These are phyloP conservation scores for Ceyx margarethae DNA, from an alignment of 2,113 vertebrate genomes.

Conservation along the genomic window DNA sequence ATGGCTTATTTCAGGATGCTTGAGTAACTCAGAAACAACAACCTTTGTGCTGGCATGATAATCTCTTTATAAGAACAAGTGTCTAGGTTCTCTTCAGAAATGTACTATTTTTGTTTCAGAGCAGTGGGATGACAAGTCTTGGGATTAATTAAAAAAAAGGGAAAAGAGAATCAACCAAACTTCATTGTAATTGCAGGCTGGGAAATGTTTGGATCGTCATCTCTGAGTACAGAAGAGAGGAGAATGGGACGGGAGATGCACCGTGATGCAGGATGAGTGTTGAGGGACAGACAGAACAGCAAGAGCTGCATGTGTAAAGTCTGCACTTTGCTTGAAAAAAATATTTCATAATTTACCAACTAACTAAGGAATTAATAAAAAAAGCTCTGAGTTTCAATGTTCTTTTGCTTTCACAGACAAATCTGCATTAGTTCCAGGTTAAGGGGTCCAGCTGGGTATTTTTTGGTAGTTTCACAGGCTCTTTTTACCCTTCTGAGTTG, in stretches of 20 bases:
- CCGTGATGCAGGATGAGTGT: neutral
- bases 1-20: constrained; percentile 72
- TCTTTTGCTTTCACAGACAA: neutral
- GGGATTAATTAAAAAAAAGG: neutral
- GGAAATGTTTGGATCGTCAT: neutral
- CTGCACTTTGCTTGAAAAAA: neutral
- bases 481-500: neutral
- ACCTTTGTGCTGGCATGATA: constrained; percentile 62
- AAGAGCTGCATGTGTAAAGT: neutral
- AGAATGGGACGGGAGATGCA: neutral
- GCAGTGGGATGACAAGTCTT: constrained; percentile 27
- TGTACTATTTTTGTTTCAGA: constrained; percentile 45
- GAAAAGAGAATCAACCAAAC: accelerated
- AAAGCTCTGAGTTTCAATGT: neutral
- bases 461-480: neutral
- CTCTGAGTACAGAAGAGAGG: neutral
- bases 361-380: neutral
- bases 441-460: neutral
- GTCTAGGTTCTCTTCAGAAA: constrained; percentile 33
- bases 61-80: constrained; percentile 56
- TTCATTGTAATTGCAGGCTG: neutral
- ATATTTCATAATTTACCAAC: neutral
- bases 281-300: neutral
- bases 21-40: constrained; percentile 73
- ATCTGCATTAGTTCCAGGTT: neutral